Conservation (phyloP, 2,113 vertebrate species). For the Pionites leucogaster region DNA sequence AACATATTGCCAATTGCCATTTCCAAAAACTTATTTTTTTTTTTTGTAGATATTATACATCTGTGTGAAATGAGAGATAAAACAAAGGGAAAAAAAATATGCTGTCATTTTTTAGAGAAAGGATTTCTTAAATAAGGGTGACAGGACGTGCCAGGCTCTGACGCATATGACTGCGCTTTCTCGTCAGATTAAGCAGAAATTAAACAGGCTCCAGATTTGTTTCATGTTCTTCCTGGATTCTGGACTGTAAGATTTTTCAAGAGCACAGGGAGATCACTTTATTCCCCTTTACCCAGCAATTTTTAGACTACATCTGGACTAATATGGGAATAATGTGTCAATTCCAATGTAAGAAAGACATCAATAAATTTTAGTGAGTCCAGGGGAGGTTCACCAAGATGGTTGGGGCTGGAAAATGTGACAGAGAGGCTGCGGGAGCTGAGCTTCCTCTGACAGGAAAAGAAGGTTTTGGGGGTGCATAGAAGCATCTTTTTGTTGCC, state of each 20-base stretch:
- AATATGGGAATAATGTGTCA: not conserved
- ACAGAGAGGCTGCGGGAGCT: not conserved
- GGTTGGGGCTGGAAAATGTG: not conserved
- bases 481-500: not conserved
- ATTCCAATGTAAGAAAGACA: not conserved
- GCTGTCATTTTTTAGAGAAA: not conserved
- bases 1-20: not conserved
- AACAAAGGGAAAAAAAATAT: not conserved
- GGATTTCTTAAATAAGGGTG: not conserved
- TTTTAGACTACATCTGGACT: not conserved
- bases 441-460: not conserved
- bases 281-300: not conserved
- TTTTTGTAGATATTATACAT: not conserved
- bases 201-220: not conserved
- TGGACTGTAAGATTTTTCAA: not conserved
- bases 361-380: not conserved
- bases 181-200: not conserved
- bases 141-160: not conserved
- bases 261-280: not conserved
- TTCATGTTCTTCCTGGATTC: not conserved
- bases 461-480: not conserved
- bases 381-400: not conserved
- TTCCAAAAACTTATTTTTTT: not conserved
- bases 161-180: fast-evolving
- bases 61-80: not conserved